Evolutionary conservation across 64 coral and sea anemone species (phyloP).

Genomic region (Actinia tenebrosa): DNA sequence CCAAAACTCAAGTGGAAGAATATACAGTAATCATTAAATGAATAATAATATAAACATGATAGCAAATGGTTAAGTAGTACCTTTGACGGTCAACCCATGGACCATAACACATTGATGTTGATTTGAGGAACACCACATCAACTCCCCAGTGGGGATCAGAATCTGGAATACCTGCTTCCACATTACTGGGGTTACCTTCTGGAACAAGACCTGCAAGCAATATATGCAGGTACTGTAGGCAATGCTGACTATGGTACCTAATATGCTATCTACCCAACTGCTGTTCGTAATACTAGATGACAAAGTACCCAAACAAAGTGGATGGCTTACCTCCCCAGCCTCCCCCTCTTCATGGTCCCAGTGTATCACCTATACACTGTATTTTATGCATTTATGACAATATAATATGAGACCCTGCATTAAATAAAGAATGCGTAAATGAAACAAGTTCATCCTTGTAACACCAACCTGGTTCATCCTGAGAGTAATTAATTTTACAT

Average conservation of each 20-base stretch:
- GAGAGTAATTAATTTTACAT: constrained; percentile 87
- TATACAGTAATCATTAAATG: neutral
- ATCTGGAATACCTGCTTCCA: constrained; percentile 51
- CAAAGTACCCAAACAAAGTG: no score
- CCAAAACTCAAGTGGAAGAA: no score
- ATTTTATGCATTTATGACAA: neutral
- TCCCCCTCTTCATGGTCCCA: no score
- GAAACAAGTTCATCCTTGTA: no score
- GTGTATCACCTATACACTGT: no score
- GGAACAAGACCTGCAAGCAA: neutral
- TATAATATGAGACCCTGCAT: neutral
- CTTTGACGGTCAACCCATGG: constrained; percentile 98
- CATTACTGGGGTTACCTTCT: constrained; percentile 31
- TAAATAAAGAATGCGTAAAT: no score
- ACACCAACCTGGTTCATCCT: constrained; percentile 93
- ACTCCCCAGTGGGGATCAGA: constrained; percentile 82
- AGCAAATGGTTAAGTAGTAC: constrained; percentile 11
- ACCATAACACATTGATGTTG: constrained; percentile 86
- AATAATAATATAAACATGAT: neutral
- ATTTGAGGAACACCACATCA: constrained; percentile 85
- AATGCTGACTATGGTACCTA: no score
- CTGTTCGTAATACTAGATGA: no score
- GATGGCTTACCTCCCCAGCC: no score
- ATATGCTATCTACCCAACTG: no score
- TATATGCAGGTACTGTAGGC: neutral